Evolutionary conservation across 2,113 vertebrate genomes (phyloP), one percentile per base, ranked within the genome.

Genomic region (Collichthys lucidus): DNA sequence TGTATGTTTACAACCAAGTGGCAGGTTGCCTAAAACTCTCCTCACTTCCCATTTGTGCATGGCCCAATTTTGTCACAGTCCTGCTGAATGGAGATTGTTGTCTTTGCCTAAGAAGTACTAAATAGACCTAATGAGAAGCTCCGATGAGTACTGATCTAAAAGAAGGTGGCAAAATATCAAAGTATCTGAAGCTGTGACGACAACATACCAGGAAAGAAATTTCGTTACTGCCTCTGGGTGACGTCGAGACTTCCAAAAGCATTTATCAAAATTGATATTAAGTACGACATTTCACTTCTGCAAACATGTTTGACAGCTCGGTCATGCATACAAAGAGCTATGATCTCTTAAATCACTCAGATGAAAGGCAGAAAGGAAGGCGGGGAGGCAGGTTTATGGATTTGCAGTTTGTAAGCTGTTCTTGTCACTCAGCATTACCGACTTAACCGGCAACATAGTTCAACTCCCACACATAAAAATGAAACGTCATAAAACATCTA

Each of bases 1-100:
- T 87, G 40, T 11, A 15, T 5, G 24, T 67, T 80, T 89, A 89
- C 77, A 86, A 84, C 73, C 60, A 71, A n/a, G 16, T 86, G 81
- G 86, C 79, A 60, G 74, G 60, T 12, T n/a, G 79, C 86, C 88
- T 72, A 47, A 82, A 67, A 17, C 29, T 35, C 74, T 50, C 47
- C 29, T 72, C 47, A 56, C 24, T 80, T 16, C 52, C 26, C 15
- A 68, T 72, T 73, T 2, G 74, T 67, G 46, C 20, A 64, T 5
- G 15, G 50, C 74, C 77, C 52, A 72, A 84, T 57, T 91, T 77
- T 80, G 47, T 35, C 50, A 72, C 73, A 80, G 47, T 42, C 15
- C n/a, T 19, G 24, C 64, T 77, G 31, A 88, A 89, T 71, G 72
- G 53, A 14, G 53, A 24, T 50, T 47, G 40, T 75, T 29, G 40